Evolutionary conservation across 2,797 vertebrate genomes (phyloP), one percentile per base, ranked within the genome.

Genomic region (Myotis pilosus): DNA sequence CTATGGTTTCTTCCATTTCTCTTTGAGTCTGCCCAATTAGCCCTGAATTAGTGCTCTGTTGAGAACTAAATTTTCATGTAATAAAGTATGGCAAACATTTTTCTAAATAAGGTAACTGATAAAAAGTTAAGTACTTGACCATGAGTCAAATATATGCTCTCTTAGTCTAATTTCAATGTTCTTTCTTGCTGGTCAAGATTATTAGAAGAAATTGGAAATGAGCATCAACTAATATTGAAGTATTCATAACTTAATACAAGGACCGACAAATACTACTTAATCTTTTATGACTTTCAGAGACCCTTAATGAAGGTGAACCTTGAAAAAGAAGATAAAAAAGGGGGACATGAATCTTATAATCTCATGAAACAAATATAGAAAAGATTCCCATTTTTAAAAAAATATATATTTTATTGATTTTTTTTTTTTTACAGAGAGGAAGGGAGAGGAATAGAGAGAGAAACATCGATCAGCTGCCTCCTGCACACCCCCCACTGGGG

Each of bases 1-100:
- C 44, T 84, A 3, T 95, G 22, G 33, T 86, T 88, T 41, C 47
- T 79, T 80, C 19, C 41, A 57, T 55, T 81, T 79, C 19, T 84
- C 72, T 57, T 55, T 64, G 41, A 74, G 44, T 79, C 62, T 86
- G 9, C 28, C 44, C 51, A 79, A 19, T 30, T 71, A 87, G 8
- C n/a, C 15, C 57, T 64, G 11, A 87, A 80, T 89, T 49, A 88
- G 41, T 68, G 13, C n/a, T 84, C 12, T 69, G 3, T 41, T 84
- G 36, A 93, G 38, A 96, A 87, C 36, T 66, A 25, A 66, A 49
- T 91, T 84, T 95, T 89, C 72, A 68, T 25, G 25, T 60, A 68
- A 7, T 6, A 82, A 15, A 88, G 6, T 36, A 49, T 53, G 41
- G 20, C 53, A 93, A 78, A 92, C 16, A 51, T 79, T 92, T 91